Evolutionary conservation across 2,888 invertebrate genomes (phyloP), one percentile per base, ranked within the genome.

Genomic region (Onthophagus sagittarius): DNA sequence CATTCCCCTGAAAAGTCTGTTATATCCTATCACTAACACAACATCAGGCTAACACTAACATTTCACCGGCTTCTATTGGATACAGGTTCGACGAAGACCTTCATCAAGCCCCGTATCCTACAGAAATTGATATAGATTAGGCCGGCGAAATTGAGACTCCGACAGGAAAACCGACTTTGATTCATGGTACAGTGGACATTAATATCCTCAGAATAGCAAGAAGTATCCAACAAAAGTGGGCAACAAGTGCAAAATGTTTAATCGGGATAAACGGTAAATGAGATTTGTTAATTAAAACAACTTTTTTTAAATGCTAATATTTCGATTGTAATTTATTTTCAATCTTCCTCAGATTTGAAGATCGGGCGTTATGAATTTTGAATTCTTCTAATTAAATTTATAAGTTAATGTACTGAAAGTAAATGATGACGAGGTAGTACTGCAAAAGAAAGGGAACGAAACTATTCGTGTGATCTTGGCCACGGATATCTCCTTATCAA

Each of bases 81-180:
- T 69, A 69, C 69, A 32, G 32, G 69, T 31, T 4, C 32, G 23
- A 69, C 69, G 14, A 69, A 69, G 69, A 69, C 69, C 7, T 23
- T 69, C 69, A 11, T 69, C 11, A 69, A 31, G 15, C 2, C 23
- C 15, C 11, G 31, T 31, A 32, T 69, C 9, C 15, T 69, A 23
- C 15, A 69, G 32, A n/a, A 15, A 7, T 15, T 2, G 23, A 6
- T 2, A 31, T 9, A 32, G 31, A 13, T 32, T 32, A 7, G 32
- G 14, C 32, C 15, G 32, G 7, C 15, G 32, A 69, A 53, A 32
- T 69, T 23, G 69, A 15, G 69, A 23, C 69, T 69, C 13, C 15
- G 11, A n/a, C 69, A 7, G 69, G 69, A 69, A n/a, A 15, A 23
- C 32, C 15, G 23, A 4, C 69, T 15, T 15, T 13, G 13, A 23